phyloP scores from a whole-genome alignment of 2,113 vertebrate species.

The Canis aureus region DNA sequence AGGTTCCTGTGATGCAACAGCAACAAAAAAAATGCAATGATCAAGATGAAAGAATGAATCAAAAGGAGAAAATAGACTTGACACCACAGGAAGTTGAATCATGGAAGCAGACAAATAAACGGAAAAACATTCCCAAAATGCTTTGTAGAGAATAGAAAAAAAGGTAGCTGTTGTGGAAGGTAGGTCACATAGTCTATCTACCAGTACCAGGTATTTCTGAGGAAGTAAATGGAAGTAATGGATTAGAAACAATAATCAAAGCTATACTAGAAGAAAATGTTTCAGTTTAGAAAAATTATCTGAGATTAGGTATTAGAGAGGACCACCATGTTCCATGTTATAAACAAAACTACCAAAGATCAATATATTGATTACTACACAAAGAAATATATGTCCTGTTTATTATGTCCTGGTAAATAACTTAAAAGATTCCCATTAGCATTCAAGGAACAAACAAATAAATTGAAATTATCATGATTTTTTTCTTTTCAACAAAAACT shows the following conservation, averaged over 20 bases:
- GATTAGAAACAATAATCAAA: slow-evolving; percentile 36
- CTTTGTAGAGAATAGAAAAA: slow-evolving; percentile 28
- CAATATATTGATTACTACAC: background rate
- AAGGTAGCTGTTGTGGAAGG: background rate
- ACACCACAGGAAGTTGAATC: background rate
- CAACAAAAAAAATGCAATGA: background rate
- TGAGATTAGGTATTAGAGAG: slow-evolving; percentile 15
- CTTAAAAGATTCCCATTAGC: slow-evolving; percentile 8
- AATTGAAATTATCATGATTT: slow-evolving; percentile 27
- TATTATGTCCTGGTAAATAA: background rate
- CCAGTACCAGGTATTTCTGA: background rate
- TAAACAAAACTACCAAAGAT: slow-evolving; percentile 20
- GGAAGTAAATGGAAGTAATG: background rate
- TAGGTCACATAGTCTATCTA: background rate
- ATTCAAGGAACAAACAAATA: slow-evolving; percentile 26
- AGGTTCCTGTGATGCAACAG: background rate
- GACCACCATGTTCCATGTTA: background rate
- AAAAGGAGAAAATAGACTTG: slow-evolving; percentile 11
- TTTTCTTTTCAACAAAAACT: slow-evolving; percentile 26
- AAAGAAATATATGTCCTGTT: background rate
- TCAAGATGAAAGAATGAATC: slow-evolving; percentile 34
- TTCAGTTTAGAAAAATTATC: background rate
- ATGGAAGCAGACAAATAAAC: slow-evolving; percentile 37
- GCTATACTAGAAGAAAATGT: slow-evolving; percentile 6
- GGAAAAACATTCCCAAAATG: background rate